Conservation (phyloP, 2,113 vertebrate species). For the Mirounga angustirostris region DNA sequence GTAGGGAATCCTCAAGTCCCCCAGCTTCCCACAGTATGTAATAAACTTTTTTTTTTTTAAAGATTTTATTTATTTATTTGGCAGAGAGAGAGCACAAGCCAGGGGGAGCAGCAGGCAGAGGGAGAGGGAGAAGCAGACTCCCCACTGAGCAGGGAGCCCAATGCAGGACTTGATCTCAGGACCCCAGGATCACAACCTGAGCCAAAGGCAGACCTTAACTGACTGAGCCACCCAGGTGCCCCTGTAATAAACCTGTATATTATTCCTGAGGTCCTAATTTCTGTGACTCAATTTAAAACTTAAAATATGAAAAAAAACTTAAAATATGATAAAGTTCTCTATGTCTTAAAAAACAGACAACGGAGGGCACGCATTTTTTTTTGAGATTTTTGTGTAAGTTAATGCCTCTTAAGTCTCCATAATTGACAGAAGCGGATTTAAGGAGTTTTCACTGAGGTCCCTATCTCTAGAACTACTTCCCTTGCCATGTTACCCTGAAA, state of each 20-base stretch:
- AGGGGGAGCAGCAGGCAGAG: not conserved
- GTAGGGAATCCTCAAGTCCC: not conserved
- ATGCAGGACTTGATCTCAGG: not conserved
- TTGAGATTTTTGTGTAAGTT: not conserved
- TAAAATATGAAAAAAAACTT: slow-evolving; percentile 14
- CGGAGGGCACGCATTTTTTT: not conserved
- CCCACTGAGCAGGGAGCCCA: not conserved
- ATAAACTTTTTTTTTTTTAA: no score
- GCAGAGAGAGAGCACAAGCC: not conserved
- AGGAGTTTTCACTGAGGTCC: not conserved
- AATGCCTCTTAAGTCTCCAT: not conserved
- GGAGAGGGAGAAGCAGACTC: not conserved
- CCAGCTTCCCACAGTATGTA: no score
- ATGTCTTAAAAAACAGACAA: not conserved
- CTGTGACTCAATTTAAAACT: not conserved
- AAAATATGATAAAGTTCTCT: not conserved
- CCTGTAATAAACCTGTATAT: not conserved
- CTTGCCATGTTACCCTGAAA: not conserved
- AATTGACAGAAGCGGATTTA: slow-evolving; percentile 10
- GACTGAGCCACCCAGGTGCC: not conserved
- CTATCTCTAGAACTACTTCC: not conserved
- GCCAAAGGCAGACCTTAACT: not conserved
- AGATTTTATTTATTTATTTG: not conserved
- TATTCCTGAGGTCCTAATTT: slow-evolving; percentile 5
- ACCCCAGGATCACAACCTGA: not conserved